phyloP scores from a whole-genome alignment of 1,140 invertebrate species.

The Rhagoletis zephyria region DNA sequence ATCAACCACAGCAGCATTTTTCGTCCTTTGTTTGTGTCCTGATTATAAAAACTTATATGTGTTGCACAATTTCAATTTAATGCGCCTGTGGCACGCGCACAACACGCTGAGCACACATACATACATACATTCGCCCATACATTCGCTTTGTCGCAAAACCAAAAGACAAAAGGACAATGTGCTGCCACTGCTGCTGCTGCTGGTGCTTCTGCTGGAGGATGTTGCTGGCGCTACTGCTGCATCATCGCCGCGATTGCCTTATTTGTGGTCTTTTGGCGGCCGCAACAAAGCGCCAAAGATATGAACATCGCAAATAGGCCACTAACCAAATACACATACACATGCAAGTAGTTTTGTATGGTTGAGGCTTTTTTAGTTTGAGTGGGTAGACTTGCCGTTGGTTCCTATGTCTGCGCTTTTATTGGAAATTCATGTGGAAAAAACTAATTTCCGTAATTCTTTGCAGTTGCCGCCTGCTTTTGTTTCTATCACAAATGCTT shows the following conservation, averaged over 20 bases:
- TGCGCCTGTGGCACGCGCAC: slow-evolving; percentile 43
- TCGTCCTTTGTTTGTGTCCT: not conserved
- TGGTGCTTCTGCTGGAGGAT: not conserved
- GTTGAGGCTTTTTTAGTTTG: not conserved
- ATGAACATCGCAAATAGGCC: not conserved
- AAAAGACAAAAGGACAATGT: slow-evolving; percentile 1
- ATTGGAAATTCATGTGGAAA: slow-evolving; percentile 55
- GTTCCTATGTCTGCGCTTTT: slow-evolving; percentile 47
- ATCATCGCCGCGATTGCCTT: slow-evolving; percentile 30
- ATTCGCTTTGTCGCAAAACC: not conserved
- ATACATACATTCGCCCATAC: not conserved
- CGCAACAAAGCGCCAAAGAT: slow-evolving; percentile 43
- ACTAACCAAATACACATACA: slow-evolving; percentile 12
- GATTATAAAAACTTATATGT: slow-evolving; percentile 17
- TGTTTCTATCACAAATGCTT: slow-evolving; percentile 26
- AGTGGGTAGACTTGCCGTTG: not conserved
- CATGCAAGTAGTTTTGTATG: not conserved
- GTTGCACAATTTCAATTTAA: slow-evolving; percentile 47
- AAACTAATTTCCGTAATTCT: slow-evolving; percentile 55
- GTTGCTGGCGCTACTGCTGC: not conserved
- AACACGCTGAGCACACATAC: not conserved
- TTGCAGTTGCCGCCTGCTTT: slow-evolving; percentile 17
- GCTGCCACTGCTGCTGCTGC: not conserved
- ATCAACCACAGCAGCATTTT: not conserved
- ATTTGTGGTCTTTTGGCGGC: slow-evolving; percentile 50